phyloP scores from a whole-genome alignment of 2,888 invertebrate species.

The Calliphora vomitoria region DNA sequence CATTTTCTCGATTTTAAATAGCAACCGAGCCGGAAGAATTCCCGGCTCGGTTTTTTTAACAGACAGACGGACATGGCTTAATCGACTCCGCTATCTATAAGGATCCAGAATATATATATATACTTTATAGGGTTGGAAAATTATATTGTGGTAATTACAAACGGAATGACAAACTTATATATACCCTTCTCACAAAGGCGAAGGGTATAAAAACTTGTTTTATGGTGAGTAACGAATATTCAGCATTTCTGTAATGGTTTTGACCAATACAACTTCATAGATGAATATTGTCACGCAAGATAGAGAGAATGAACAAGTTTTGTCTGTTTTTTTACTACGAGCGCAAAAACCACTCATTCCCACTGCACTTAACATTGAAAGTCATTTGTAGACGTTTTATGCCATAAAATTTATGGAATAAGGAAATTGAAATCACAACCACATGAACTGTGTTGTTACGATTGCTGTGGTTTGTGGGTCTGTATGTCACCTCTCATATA shows the following conservation, averaged over 20 bases:
- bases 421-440: conserved; percentile 24
- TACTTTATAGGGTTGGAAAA: too few relatives aligned
- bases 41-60: too few relatives aligned
- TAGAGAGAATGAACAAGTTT: conserved; percentile 30
- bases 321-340: neutral
- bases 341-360: conserved; percentile 27
- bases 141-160: too few relatives aligned
- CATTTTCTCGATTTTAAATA: too few relatives aligned
- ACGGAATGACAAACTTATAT: too few relatives aligned
- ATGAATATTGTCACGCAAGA: conserved; percentile 2
- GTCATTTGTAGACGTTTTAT: conserved; percentile 18
- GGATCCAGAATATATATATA: too few relatives aligned
- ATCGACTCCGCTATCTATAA: too few relatives aligned
- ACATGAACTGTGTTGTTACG: neutral
- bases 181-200: too few relatives aligned
- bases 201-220: conserved; percentile 3
- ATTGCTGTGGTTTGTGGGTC: conserved; percentile 29
- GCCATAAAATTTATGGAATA: too few relatives aligned
- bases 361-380: conserved; percentile 59
- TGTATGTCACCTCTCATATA: conserved; percentile 30
- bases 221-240: neutral
- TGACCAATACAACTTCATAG: neutral
- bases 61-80: too few relatives aligned
- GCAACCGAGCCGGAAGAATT: too few relatives aligned
- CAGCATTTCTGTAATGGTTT: neutral